A percentile compares a stretch with the other conserved stretches of the same genome.
phyloP scores from a whole-genome alignment of 2,797 vertebrate genomes.

The Melanotaenia trifasciata region DNA sequence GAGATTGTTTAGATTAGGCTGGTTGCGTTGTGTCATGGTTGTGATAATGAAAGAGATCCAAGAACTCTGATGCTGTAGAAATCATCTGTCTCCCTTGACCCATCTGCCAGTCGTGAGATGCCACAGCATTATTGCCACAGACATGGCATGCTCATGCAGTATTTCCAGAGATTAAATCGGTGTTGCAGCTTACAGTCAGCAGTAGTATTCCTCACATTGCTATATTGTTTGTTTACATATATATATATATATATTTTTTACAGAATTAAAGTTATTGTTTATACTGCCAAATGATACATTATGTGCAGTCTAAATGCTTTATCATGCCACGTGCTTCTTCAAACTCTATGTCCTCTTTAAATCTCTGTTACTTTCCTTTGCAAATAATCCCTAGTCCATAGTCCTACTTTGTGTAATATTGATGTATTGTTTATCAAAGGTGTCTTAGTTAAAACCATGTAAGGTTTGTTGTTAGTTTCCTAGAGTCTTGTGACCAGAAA shows the following conservation, averaged over 20 bases:
- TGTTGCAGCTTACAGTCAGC: constrained; percentile 4
- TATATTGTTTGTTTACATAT: constrained; percentile 1
- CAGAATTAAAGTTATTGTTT: neutral
- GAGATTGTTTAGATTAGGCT: constrained; percentile 14
- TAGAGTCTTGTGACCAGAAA: constrained; percentile 76
- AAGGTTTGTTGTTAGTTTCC: constrained; percentile 67
- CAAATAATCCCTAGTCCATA: constrained; percentile 12
- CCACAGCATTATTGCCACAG: constrained; percentile 30
- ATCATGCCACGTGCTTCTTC: neutral
- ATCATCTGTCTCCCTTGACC: constrained; percentile 14
- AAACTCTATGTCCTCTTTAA: neutral
- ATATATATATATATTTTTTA: neutral
- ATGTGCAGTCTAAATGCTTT: neutral
- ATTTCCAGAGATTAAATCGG: constrained; percentile 11
- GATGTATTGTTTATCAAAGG: constrained; percentile 57
- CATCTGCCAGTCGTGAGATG: constrained; percentile 56
- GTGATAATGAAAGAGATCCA: constrained; percentile 77
- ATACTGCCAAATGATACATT: neutral
- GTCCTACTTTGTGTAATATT: constrained; percentile 7
- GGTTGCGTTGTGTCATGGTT: constrained; percentile 42
- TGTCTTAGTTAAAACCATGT: constrained; percentile 60
- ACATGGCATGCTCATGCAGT: constrained; percentile 16
- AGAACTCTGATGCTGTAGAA: constrained; percentile 42
- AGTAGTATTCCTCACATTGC: neutral
- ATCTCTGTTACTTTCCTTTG: neutral